Percentiles rank a stretch among this genome's conserved stretches.
phyloP scores from a whole-genome alignment of 2,888 invertebrate genomes.

The Linyphia triangularis region DNA sequence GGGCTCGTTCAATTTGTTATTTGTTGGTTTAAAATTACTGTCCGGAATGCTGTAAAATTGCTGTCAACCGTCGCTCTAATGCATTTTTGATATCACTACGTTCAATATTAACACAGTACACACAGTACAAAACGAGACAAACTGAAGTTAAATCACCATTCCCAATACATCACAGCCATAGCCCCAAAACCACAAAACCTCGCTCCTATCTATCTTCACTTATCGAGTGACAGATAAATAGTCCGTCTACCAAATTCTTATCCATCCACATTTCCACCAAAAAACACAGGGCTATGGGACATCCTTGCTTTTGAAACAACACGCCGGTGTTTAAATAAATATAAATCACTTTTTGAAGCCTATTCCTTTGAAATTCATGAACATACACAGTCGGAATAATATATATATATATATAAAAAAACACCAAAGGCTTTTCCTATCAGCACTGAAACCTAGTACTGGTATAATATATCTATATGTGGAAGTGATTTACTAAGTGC shows the following conservation, averaged over 20 bases:
- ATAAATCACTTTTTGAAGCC: constrained; percentile 45
- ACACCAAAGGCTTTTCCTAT: background rate
- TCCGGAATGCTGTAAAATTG: too few relatives aligned
- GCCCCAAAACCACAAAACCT: background rate
- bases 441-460: background rate
- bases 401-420: too few relatives aligned
- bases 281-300: background rate
- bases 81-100: background rate
- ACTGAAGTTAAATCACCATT: too few relatives aligned
- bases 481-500: constrained; percentile 59
- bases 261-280: background rate
- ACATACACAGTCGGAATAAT: background rate
- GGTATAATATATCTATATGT: constrained; percentile 28
- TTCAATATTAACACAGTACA: too few relatives aligned
- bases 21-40: too few relatives aligned
- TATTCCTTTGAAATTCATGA: constrained; percentile 47
- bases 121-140: too few relatives aligned
- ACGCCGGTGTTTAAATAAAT: constrained; percentile 55
- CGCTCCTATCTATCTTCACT: constrained; percentile 33
- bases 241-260: background rate
- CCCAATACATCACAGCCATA: background rate
- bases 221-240: background rate
- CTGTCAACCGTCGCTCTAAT: too few relatives aligned
- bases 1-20: too few relatives aligned
- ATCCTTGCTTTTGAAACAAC: constrained; percentile 15